Conservation (phyloP, 1,140 invertebrate species). For the Drosophila kanapiae region DNA sequence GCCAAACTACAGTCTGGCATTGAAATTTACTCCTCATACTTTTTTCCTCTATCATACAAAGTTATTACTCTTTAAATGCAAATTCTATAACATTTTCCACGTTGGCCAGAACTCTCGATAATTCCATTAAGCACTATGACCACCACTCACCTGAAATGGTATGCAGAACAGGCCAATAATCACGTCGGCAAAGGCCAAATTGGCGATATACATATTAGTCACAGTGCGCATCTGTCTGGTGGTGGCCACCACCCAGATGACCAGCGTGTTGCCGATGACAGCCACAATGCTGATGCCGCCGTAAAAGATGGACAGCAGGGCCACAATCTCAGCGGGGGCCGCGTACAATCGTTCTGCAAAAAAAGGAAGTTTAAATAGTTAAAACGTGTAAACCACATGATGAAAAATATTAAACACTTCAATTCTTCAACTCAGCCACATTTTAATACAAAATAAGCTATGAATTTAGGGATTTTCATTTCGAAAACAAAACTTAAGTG, state of each 20-base stretch:
- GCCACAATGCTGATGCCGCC: constrained; percentile 92
- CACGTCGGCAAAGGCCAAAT: constrained; percentile 92
- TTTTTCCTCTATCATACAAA: too few species aligned
- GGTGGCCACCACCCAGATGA: constrained; percentile 92
- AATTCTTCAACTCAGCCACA: not conserved
- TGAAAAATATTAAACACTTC: not conserved
- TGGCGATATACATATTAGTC: constrained; percentile 93
- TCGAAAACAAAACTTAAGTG: not conserved
- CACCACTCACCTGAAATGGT: constrained; percentile 90
- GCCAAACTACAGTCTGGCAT: too few species aligned
- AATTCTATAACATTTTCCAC: not conserved
- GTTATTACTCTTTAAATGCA: too few species aligned
- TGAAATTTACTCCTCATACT: too few species aligned
- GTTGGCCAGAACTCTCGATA: not conserved
- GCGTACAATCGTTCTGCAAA: constrained; percentile 87
- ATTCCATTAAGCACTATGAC: not conserved
- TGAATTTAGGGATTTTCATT: not conserved
- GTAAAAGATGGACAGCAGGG: constrained; percentile 91
- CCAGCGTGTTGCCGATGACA: constrained; percentile 92
- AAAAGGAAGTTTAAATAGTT: constrained; percentile 5
- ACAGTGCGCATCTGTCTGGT: constrained; percentile 92
- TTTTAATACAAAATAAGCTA: not conserved
- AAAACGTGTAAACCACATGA: not conserved
- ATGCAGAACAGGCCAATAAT: constrained; percentile 92
- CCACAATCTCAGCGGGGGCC: constrained; percentile 90